Evolutionary conservation across 2,888 invertebrate species (phyloP), one percentile per base, ranked within the genome.

Genomic region (Leptinotarsa haldemani): DNA sequence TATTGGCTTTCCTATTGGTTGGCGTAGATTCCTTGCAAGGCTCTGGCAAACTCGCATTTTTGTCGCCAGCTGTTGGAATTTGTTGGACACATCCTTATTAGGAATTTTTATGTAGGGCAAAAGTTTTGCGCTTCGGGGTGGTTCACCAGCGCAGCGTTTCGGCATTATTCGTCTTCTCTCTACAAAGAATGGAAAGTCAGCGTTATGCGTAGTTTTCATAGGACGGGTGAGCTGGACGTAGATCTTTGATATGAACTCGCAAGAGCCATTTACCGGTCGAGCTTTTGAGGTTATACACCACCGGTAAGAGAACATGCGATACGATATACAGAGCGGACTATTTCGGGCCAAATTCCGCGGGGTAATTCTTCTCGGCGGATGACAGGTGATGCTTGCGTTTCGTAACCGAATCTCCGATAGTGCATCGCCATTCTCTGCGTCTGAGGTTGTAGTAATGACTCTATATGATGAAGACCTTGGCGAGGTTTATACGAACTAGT

Each of bases 391-490:
- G 65, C 16, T 65, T 16, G n/a, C 25, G n/a, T 48, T 48, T 65
- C 65, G 50, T 65, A 18, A 48, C 65, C 1, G 13, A 9, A 22
- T 58, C 13, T 20, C 20, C 20, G 13, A 48, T 46, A 18, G 68
- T 40, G 48, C 65, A 74, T 4, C 58, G 46, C 69, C 71, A 65
- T n/a, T 69, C 70, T 2, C 70, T 56, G 52, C 48, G 67, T 20
- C 71, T 50, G 12, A 69, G 72, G 47, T 77, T 72, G 56, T 78
- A 78, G 22, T 76, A 40, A 1, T 52, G 68, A 53, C 46, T 65
- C 46, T 65, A 74, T 1, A 20, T n/a, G 13, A 48, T 69, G 65
- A 71, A 72, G 3, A 75, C 73, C 4, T 40, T 40, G 13, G 73
- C 68, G 1, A 78, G 50, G n/a, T 76, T 71, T 7, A 72, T 63